Evolutionary conservation across 1,140 invertebrate species (phyloP).

Genomic region (Nylanderia fulva): DNA sequence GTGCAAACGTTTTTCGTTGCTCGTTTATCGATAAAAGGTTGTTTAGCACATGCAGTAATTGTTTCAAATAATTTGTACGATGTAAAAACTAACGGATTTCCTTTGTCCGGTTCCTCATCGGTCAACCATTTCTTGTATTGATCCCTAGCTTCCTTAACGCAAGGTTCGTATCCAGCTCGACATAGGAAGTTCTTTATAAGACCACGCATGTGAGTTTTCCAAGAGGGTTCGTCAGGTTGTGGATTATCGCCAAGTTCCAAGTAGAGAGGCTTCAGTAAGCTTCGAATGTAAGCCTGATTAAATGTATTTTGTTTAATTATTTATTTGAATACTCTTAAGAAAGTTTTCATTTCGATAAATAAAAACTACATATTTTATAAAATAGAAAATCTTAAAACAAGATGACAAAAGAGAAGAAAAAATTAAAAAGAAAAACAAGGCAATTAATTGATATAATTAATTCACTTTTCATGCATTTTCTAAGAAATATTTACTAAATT

Average conservation of each 20-base stretch:
- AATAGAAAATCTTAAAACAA: neutral
- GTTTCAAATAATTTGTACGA: neutral
- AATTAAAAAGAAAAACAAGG: neutral
- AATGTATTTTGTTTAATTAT: neutral
- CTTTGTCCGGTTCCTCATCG: constrained; percentile 89
- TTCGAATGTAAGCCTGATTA: constrained; percentile 88
- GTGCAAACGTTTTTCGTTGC: neutral
- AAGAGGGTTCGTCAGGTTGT: constrained; percentile 86
- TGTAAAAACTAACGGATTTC: constrained; percentile 90
- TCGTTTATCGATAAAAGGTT: neutral
- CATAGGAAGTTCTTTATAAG: constrained; percentile 90
- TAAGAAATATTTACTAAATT: neutral
- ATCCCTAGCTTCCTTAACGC: constrained; percentile 89
- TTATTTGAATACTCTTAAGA: neutral
- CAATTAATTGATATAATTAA: neutral
- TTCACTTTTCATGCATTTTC: neutral
- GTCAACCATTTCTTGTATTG: constrained; percentile 90
- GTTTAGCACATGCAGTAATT: neutral
- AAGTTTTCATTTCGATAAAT: neutral
- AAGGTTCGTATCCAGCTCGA: constrained; percentile 90
- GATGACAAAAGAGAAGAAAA: neutral
- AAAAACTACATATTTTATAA: neutral
- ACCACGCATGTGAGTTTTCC: constrained; percentile 88
- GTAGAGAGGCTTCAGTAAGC: constrained; percentile 89
- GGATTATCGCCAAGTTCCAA: constrained; percentile 87